These are phyloP conservation scores for Agrotis puta DNA, from an alignment of 2,888 invertebrate genomes.

Conservation along the genomic window DNA sequence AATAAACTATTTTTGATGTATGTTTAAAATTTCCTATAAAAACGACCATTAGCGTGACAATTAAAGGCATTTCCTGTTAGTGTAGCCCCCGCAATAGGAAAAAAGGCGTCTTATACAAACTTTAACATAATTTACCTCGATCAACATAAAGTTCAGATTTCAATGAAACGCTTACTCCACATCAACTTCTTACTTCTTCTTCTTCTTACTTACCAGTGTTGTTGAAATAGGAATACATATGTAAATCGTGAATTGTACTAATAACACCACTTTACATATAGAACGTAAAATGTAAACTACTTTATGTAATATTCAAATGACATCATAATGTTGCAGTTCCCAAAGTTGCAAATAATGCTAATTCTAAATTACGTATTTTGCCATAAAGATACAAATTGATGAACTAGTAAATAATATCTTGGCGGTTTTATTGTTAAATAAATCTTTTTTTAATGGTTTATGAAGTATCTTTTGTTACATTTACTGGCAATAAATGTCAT, in stretches of 20 bases:
- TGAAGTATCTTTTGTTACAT: slow-evolving; percentile 9
- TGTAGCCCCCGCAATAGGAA: too few relatives aligned
- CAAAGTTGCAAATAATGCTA: not conserved
- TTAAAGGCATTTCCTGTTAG: too few relatives aligned
- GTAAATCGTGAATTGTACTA: not conserved
- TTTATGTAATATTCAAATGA: slow-evolving; percentile 7
- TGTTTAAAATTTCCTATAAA: too few relatives aligned
- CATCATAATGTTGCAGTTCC: not conserved
- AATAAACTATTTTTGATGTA: too few relatives aligned
- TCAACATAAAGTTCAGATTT: not conserved
- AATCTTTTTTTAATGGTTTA: slow-evolving; percentile 1
- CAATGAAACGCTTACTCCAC: not conserved
- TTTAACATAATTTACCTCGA: not conserved
- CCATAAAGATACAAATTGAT: slow-evolving; percentile 38
- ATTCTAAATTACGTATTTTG: slow-evolving; percentile 4
- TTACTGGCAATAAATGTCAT: slow-evolving; percentile 10
- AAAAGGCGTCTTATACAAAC: not conserved
- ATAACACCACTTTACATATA: slow-evolving; percentile 1
- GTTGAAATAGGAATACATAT: not conserved
- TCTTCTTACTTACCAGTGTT: too few relatives aligned
- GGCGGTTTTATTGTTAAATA: slow-evolving; percentile 21
- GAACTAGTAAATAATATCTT: slow-evolving; percentile 35
- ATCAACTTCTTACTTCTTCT: too few relatives aligned
- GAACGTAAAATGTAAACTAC: not conserved
- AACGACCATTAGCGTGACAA: too few relatives aligned